phyloP scores from a whole-genome alignment of 2,113 vertebrate species.

The Merops nubicus region DNA sequence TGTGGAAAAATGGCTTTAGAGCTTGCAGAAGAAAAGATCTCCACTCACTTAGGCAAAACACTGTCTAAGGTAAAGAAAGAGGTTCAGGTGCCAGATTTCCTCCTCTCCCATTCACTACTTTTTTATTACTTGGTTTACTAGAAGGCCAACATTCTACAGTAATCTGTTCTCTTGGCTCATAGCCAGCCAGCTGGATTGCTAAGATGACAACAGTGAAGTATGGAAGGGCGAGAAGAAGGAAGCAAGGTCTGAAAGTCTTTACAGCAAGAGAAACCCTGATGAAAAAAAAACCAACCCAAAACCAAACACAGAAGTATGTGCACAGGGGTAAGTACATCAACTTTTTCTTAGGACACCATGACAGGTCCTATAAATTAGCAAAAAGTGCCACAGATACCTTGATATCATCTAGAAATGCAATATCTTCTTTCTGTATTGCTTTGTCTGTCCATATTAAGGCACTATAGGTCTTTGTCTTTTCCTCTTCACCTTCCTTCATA shows the following conservation, averaged over 20 bases:
- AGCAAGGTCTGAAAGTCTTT: background rate
- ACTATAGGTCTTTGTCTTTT: constrained; percentile 95
- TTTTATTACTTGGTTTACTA: background rate
- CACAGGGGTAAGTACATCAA: background rate
- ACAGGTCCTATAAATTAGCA: background rate
- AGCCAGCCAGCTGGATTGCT: background rate
- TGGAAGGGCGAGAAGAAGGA: background rate
- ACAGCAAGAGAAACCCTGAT: background rate
- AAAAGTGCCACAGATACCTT: constrained; percentile 75
- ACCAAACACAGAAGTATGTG: background rate
- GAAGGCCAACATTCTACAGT: background rate
- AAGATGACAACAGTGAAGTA: background rate
- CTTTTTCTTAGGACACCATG: background rate
- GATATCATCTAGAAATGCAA: constrained; percentile 84
- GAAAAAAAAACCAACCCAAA: background rate
- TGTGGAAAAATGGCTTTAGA: background rate
- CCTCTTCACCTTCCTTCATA: constrained; percentile 98
- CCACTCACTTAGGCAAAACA: background rate
- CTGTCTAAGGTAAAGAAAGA: background rate
- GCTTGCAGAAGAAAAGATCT: background rate
- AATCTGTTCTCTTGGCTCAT: background rate
- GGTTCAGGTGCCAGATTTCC: background rate
- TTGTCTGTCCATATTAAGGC: constrained; percentile 93
- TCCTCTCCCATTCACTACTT: background rate
- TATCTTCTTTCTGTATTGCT: constrained; percentile 81